phyloP scores from a whole-genome alignment of 2,888 invertebrate genomes.

The Gymnosoma rotundatum region DNA sequence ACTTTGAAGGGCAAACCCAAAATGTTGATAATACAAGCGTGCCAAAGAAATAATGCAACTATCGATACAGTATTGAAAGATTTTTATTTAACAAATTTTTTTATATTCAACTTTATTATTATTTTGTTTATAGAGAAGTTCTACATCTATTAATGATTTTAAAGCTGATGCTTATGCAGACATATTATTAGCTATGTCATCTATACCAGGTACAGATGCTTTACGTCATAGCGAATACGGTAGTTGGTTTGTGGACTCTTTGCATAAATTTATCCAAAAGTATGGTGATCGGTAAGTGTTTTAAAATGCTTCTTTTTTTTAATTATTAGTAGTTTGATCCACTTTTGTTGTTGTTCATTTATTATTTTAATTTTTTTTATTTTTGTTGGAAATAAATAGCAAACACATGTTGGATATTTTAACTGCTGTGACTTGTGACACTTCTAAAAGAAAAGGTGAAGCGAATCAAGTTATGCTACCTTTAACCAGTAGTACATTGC shows the following conservation, averaged over 20 bases:
- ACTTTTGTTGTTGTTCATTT: neutral
- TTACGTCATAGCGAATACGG: slow-evolving; percentile 78
- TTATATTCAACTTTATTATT: neutral
- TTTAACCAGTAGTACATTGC: slow-evolving; percentile 73
- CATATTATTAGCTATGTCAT: slow-evolving; percentile 79
- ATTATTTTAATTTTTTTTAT: slow-evolving; percentile 10
- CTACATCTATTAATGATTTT: slow-evolving; percentile 33
- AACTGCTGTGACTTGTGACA: slow-evolving; percentile 74
- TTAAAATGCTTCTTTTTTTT: neutral
- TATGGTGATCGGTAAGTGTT: slow-evolving; percentile 41
- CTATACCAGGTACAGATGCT: slow-evolving; percentile 79
- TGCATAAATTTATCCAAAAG: slow-evolving; percentile 73
- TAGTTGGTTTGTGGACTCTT: slow-evolving; percentile 81
- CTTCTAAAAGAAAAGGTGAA: slow-evolving; percentile 74
- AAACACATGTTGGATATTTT: slow-evolving; percentile 78
- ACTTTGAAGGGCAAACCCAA: slow-evolving; percentile 83
- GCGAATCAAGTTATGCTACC: slow-evolving; percentile 78
- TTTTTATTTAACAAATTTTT: neutral
- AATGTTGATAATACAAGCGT: slow-evolving; percentile 84
- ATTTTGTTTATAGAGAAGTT: slow-evolving; percentile 39
- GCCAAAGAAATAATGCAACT: slow-evolving; percentile 82
- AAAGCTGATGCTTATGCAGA: slow-evolving; percentile 73
- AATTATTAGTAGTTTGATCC: neutral
- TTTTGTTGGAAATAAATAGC: slow-evolving; percentile 65
- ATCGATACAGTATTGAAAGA: slow-evolving; percentile 41